A percentile compares a stretch with the other conserved stretches of the same genome.
Evolutionary conservation across 2,888 invertebrate genomes (phyloP).

Genomic region (Drosophila mulleri): DNA sequence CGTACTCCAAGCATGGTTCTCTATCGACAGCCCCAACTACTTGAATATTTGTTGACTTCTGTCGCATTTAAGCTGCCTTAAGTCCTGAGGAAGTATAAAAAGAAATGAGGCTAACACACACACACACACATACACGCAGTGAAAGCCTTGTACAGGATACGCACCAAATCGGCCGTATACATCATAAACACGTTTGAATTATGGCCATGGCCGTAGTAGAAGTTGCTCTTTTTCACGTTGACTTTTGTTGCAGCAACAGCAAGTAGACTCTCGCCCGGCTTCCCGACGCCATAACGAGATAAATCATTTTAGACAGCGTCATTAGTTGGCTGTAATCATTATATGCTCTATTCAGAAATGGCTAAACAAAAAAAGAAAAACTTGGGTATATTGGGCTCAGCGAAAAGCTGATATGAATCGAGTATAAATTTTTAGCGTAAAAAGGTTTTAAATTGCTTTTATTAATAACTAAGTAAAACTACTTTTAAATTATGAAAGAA

Average conservation of each 20-base stretch:
- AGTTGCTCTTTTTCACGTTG: slow-evolving; percentile 68
- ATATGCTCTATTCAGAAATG: slow-evolving; percentile 40
- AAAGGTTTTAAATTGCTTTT: too few species aligned
- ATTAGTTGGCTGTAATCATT: slow-evolving; percentile 82
- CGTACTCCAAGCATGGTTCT: slow-evolving; percentile 29
- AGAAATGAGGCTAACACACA: slow-evolving; percentile 1
- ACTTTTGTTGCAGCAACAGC: slow-evolving; percentile 68
- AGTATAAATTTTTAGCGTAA: background rate
- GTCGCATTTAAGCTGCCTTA: slow-evolving; percentile 40
- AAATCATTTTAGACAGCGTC: slow-evolving; percentile 83
- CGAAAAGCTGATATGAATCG: background rate
- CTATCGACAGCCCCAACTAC: background rate
- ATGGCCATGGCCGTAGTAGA: slow-evolving; percentile 54
- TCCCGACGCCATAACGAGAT: slow-evolving; percentile 72
- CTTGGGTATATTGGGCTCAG: background rate
- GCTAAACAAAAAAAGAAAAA: background rate
- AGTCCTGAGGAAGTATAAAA: slow-evolving; percentile 2
- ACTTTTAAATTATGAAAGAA: too few species aligned
- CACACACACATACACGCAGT: slow-evolving; percentile 2
- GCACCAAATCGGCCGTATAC: slow-evolving; percentile 68
- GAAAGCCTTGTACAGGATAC: slow-evolving; percentile 31
- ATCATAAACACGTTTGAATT: slow-evolving; percentile 80
- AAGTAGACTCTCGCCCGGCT: slow-evolving; percentile 35
- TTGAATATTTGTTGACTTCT: slow-evolving; percentile 22
- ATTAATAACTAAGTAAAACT: too few species aligned